A percentile compares a stretch with the other conserved stretches of the same genome.
Evolutionary conservation across 2,113 vertebrate genomes (phyloP).

Genomic region (Xiphias gladius): DNA sequence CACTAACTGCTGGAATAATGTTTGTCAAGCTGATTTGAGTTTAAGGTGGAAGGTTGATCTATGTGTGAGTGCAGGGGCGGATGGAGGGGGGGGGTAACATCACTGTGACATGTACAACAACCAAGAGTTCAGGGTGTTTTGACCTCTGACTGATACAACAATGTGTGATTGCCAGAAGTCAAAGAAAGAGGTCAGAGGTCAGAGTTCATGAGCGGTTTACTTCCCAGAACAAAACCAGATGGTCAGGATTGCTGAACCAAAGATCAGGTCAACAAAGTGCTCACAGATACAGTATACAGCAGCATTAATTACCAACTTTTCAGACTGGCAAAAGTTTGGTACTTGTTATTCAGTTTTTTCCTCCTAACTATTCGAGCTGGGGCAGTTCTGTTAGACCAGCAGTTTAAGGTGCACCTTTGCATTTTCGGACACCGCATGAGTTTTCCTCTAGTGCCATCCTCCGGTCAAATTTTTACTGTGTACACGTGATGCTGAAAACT

Average conservation of each 20-base stretch:
- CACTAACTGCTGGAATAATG: constrained; percentile 63
- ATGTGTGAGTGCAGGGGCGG: neutral
- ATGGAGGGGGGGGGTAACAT: constrained; percentile 22
- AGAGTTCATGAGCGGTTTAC: constrained; percentile 72
- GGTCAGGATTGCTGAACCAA: constrained; percentile 31
- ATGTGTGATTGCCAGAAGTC: constrained; percentile 64
- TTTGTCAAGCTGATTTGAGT: constrained; percentile 73
- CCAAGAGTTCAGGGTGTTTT: constrained; percentile 53
- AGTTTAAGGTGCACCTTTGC: neutral
- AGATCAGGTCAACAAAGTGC: neutral
- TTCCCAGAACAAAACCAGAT: constrained; percentile 74
- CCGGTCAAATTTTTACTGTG: neutral
- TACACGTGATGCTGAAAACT: neutral
- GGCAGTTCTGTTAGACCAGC: neutral
- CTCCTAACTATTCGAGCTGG: neutral
- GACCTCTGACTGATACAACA: constrained; percentile 69
- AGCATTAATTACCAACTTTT: neutral
- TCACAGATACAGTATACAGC: neutral
- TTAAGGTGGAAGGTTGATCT: constrained; percentile 35
- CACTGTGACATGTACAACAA: constrained; percentile 55
- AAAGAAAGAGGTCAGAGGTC: constrained; percentile 44
- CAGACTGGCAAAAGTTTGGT: neutral
- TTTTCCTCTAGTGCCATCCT: neutral
- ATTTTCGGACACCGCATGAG: neutral
- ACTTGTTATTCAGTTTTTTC: neutral